These are phyloP conservation scores for Sesia apiformis DNA, from an alignment of 2,888 invertebrate genomes.

Conservation along the genomic window DNA sequence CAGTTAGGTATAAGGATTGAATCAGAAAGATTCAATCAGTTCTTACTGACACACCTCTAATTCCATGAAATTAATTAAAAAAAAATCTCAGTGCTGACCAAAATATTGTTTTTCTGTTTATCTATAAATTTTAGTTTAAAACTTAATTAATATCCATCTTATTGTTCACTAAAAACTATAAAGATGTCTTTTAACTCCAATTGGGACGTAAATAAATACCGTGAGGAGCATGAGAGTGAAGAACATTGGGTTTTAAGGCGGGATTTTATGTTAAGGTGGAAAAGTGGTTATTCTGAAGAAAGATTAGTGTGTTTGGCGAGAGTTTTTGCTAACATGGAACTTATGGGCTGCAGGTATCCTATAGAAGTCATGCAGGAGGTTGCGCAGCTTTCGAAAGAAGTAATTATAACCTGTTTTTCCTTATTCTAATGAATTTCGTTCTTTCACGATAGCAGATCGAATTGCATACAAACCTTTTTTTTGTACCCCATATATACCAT, in stretches of 20 bases:
- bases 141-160: no score
- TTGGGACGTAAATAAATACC: slow-evolving; percentile 85
- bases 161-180: not conserved
- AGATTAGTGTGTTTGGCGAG: slow-evolving; percentile 77
- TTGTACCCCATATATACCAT: no score
- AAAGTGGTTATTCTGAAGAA: slow-evolving; percentile 74
- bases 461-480: no score
- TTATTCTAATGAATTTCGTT: no score
- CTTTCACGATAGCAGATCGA: no score
- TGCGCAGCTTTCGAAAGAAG: slow-evolving; percentile 59
- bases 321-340: slow-evolving; percentile 77
- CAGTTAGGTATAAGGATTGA: not conserved
- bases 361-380: slow-evolving; percentile 72
- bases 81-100: no score
- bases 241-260: slow-evolving; percentile 91
- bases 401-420: slow-evolving; percentile 33
- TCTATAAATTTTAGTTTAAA: no score
- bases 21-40: not conserved
- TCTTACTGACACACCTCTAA: no score
- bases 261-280: slow-evolving; percentile 85
- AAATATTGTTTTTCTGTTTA: no score
- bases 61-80: no score
- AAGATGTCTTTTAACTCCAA: slow-evolving; percentile 42
- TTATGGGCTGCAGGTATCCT: slow-evolving; percentile 78
- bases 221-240: slow-evolving; percentile 87